Conservation (phyloP, 2,797 vertebrate species). For the Cuniculus paca region DNA sequence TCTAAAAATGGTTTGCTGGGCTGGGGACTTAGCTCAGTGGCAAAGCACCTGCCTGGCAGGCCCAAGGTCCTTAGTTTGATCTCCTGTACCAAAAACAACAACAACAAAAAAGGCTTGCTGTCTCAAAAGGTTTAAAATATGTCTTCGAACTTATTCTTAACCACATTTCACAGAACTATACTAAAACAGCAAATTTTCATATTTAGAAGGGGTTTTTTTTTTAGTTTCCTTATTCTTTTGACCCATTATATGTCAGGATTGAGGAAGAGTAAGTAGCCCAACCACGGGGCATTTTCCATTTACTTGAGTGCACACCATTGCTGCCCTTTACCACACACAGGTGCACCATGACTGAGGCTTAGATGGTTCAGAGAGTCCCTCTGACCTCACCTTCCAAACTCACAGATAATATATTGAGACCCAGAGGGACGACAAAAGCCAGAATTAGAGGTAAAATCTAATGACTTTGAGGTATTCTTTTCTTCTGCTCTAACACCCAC, state of each 20-base stretch:
- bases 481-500: neutral
- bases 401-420: constrained; percentile 23
- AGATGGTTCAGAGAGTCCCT: neutral
- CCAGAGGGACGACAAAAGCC: constrained; percentile 32
- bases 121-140: constrained; percentile 6
- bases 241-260: neutral
- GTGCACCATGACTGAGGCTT: neutral
- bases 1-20: neutral
- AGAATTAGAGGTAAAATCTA: constrained; percentile 31
- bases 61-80: no score
- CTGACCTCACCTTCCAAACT: neutral
- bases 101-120: neutral
- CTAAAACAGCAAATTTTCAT: neutral
- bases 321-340: neutral
- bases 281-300: neutral
- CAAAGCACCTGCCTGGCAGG: no score
- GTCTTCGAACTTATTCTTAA: neutral
- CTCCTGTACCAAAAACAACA: no score
- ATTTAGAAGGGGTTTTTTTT: neutral
- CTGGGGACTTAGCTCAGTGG: no score
- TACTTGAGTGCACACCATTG: neutral
- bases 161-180: constrained; percentile 21
- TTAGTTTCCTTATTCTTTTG: neutral
- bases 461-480: neutral
- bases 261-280: neutral